Percentiles rank a stretch among this genome's conserved stretches.
These are phyloP conservation scores for Tipula helvola DNA, from an alignment of 2,888 invertebrate genomes.

Conservation along the genomic window DNA sequence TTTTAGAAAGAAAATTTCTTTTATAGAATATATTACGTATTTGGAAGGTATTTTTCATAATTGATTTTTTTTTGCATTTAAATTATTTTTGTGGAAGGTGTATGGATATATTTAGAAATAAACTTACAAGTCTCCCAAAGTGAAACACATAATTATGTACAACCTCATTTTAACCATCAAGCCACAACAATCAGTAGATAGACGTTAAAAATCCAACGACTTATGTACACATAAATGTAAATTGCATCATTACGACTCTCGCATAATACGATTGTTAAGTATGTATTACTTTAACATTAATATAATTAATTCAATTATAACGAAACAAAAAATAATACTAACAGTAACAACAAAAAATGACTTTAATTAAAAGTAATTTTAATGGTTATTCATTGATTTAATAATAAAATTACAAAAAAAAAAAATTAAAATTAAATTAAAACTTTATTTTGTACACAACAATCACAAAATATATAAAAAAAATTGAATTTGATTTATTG, in stretches of 20 bases:
- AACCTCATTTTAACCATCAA: neutral
- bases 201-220: neutral
- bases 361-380: neutral
- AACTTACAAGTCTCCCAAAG: too few species aligned
- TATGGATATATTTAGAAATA: too few species aligned
- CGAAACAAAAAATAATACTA: neutral
- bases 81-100: too few species aligned
- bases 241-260: neutral
- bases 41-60: neutral
- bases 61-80: neutral
- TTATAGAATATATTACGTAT: neutral
- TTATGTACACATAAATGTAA: neutral
- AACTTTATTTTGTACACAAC: neutral
- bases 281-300: neutral
- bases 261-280: neutral
- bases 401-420: too few species aligned
- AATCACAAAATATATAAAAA: neutral
- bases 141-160: too few species aligned
- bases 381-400: neutral
- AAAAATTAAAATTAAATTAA: neutral
- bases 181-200: neutral
- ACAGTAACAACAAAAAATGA: neutral
- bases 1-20: neutral
- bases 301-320: neutral
- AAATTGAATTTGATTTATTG: neutral